Evolutionary conservation across 2,888 invertebrate genomes (phyloP), one percentile per base, ranked within the genome.

Genomic region (Meiosimyza decipiens): DNA sequence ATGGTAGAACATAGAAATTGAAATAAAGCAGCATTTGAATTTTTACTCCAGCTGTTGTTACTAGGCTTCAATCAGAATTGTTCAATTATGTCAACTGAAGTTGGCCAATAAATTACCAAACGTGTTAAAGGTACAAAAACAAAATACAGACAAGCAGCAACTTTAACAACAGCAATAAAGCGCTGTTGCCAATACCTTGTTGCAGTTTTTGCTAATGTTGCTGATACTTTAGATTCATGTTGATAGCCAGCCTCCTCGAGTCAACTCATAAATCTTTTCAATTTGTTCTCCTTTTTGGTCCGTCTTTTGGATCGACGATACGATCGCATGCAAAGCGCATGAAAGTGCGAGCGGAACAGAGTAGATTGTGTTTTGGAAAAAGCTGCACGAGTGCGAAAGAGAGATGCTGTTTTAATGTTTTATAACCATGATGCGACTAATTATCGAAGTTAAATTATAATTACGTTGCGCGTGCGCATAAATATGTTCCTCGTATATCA

Each of bases 381-480:
- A 11, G 57, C 49, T 47, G 67, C 57, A 13, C 6, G 13, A 49
- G 40, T 40, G 40, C 1, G 22, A 50, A 13, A 64, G 64, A 49
- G 64, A 64, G 68, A 68, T 57, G 57, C 57, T 12, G 7, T 2
- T 12, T 15, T 75, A 79, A 81, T 82, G 80, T 80, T 81, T 80
- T 81, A 80, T 83, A 84, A 82, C 83, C 82, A 80, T 80, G 82
- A 78, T 81, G 79, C 81, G 81, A 83, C 83, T 84, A 84, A 84
- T 84, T 84, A 84, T 84, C 83, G 81, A 82, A 82, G 80, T 81
- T 80, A 79, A 83, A 81, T 83, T 83, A 82, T 83, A 81, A 82
- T 80, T 82, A 80, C 80, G 76, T 66, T 76, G 59, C 75, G 78
- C 77, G 77, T 75, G 76, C 75, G 75, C 51, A 63, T 52, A 40